These are phyloP conservation scores for Syngnathus rostellatus DNA, from an alignment of 2,797 vertebrate genomes.

Conservation along the genomic window DNA sequence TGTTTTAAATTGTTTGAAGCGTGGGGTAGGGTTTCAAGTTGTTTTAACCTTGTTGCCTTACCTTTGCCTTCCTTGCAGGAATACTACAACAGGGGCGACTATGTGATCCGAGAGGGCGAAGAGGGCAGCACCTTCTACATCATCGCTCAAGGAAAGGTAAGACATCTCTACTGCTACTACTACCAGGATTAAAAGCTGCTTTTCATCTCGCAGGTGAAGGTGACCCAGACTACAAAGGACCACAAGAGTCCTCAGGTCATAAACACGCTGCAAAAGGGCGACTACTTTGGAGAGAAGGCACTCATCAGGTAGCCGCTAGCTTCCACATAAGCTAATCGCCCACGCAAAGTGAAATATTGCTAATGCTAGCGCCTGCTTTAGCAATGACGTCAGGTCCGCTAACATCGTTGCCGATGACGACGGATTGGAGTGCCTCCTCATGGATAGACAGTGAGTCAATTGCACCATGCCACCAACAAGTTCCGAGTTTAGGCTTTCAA, in stretches of 20 bases:
- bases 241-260: conserved; percentile 77
- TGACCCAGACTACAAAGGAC: conserved; percentile 80
- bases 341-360: neutral
- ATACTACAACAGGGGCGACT: conserved; percentile 84
- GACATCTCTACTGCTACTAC: neutral
- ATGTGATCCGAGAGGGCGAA: conserved; percentile 85
- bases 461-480: neutral
- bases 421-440: conserved; percentile 83
- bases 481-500: neutral
- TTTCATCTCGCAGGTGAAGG: conserved; percentile 73
- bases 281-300: conserved; percentile 93
- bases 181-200: neutral
- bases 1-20: neutral
- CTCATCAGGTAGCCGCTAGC: conserved; percentile 77
- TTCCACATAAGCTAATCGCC: neutral
- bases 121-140: conserved; percentile 93
- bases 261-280: conserved; percentile 82
- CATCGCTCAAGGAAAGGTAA: conserved; percentile 88
- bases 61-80: conserved; percentile 63
- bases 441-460: conserved; percentile 87
- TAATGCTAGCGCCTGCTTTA: conserved; percentile 42
- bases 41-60: neutral
- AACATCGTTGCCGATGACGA: conserved; percentile 89
- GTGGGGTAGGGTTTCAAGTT: neutral
- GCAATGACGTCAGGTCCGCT: conserved; percentile 88